Conservation (phyloP, 2,113 vertebrate species). For the Heliornis fulica region DNA sequence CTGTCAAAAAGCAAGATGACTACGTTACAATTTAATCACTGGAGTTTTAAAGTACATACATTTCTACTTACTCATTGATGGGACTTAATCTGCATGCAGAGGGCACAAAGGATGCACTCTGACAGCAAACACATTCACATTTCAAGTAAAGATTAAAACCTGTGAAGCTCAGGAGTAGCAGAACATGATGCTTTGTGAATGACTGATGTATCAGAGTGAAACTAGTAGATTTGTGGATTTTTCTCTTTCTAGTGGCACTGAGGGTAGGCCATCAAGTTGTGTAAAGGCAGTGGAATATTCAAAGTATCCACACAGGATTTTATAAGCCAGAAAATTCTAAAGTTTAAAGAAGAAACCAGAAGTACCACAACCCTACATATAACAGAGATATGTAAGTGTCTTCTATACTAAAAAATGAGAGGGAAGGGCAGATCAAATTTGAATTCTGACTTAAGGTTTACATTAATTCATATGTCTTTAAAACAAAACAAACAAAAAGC, state of each 20-base stretch:
- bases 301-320: not conserved
- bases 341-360: not conserved
- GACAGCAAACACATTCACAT: not conserved
- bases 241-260: not conserved
- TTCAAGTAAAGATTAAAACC: not conserved
- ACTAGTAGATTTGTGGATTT: not conserved
- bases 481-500: not conserved
- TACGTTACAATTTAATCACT: not conserved
- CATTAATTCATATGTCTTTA: not conserved
- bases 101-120: not conserved
- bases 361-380: not conserved
- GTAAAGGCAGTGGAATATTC: not conserved
- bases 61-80: not conserved
- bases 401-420: not conserved
- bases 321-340: not conserved
- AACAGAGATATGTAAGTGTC: not conserved
- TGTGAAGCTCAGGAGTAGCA: not conserved
- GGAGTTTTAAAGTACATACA: not conserved
- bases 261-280: not conserved
- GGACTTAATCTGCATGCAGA: not conserved
- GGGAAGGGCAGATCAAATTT: not conserved
- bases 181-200: not conserved
- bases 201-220: not conserved
- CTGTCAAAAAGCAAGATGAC: not conserved
- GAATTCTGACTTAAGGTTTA: not conserved